Conservation (phyloP, 2,797 vertebrate genomes). For the Epinephelus malabaricus region DNA sequence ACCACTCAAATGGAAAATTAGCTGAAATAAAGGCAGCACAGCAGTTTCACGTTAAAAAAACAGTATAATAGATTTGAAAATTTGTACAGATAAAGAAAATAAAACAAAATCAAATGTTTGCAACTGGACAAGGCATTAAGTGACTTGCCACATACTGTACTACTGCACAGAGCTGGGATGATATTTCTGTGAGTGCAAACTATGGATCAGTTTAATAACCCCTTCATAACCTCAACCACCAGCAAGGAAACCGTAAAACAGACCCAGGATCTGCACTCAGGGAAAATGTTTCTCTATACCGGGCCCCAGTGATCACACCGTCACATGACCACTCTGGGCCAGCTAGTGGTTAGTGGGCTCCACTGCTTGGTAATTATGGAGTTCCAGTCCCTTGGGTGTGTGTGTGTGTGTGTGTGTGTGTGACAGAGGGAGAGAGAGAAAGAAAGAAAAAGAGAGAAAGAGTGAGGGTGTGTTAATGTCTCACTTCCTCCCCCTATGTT, state of each 20-base stretch:
- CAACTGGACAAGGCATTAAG: constrained; percentile 27
- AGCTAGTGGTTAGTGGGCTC: constrained; percentile 70
- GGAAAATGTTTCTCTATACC: constrained; percentile 46
- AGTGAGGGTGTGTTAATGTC: constrained; percentile 22
- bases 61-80: constrained; percentile 2
- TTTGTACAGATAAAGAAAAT: background rate
- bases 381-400: constrained; percentile 54
- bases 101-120: constrained; percentile 30
- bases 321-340: constrained; percentile 62
- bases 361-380: constrained; percentile 75
- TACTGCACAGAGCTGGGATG: constrained; percentile 30
- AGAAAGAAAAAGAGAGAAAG: background rate
- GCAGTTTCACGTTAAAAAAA: background rate
- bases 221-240: constrained; percentile 45
- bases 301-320: constrained; percentile 46
- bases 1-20: no score
- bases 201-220: constrained; percentile 55
- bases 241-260: constrained; percentile 43
- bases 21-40: background rate
- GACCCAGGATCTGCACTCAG: constrained; percentile 49
- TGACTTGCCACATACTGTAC: constrained; percentile 14
- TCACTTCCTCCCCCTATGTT: constrained; percentile 18
- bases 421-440: background rate
- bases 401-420: constrained; percentile 28
- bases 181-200: constrained; percentile 46